Base-by-base conservation (phyloP, 2,113 vertebrate genomes). In the Puntigrus tetrazona region DNA sequence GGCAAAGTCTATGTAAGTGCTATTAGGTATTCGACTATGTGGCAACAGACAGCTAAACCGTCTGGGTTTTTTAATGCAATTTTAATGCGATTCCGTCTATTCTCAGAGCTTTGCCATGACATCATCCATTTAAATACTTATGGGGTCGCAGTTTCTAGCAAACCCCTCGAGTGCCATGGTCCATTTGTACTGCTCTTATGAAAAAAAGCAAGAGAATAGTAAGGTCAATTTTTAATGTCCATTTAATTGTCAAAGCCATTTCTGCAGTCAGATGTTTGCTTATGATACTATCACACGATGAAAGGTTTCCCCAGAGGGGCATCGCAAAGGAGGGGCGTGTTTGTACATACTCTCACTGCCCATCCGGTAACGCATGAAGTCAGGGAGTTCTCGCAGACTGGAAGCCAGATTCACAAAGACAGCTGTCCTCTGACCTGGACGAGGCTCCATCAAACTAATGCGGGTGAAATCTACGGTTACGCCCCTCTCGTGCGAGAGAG, bases 321-420 rank as follows among this genome's bases (percentile, higher is more conserved):
- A 85, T 86, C 87, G 84, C 87, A 88, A 84, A 87, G 83, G 85
- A 47, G 82, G 84, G 84, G 79, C 88, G 80, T 93, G 90, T 92
- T 92, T 90, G 78, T 87, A 89, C 43, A 87, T 70, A 67, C 87
- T 81, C 79, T 67, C 88, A 88, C 89, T 63, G 81, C 89, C 89
- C 91, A 91, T 93, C 91, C 90, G 89, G 90, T 91, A 88, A 92
- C 84, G 81, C 89, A 34, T 73, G 83, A 72, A 82, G 31, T 43
- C 36, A 85, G 88, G 67, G 78, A 75, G 83, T 88, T 86, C 69
- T 88, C 31, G 81, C 77, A 86, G 86, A 88, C 89, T 90, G 91
- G 89, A 93, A 89, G 89, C 88, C 47, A 85, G 81, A 61, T 38
- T 55, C 74, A 79, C 57, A 78, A 81, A 82, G 84, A 87, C 89